Evolutionary conservation across 2,888 invertebrate genomes (phyloP).

Genomic region (Phyllotreta cruciferae): DNA sequence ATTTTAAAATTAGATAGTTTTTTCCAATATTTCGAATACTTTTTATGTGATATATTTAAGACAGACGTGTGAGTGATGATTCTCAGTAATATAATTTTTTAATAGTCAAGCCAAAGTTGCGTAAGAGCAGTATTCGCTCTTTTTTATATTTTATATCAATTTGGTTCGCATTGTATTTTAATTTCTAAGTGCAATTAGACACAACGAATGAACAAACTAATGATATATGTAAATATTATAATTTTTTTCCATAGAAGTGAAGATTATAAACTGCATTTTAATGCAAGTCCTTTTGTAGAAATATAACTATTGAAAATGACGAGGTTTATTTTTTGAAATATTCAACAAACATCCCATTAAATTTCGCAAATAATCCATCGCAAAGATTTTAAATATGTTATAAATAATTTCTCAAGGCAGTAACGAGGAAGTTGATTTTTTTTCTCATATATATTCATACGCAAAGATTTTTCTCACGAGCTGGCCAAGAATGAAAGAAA

Average conservation of each 20-base stretch:
- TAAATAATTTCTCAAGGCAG: conserved; percentile 18
- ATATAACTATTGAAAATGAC: conserved; percentile 40
- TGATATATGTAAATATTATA: conserved; percentile 37
- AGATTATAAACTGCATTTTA: conserved; percentile 43
- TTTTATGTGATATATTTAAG: conserved; percentile 28
- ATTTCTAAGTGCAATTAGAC: conserved; percentile 27
- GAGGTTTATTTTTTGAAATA: conserved; percentile 8
- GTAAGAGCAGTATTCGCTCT: conserved; percentile 22
- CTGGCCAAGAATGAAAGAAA: conserved; percentile 41
- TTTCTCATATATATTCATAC: conserved; percentile 36
- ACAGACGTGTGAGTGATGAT: conserved; percentile 19
- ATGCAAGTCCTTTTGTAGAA: conserved; percentile 49
- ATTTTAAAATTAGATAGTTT: conserved; percentile 3
- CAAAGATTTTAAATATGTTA: conserved; percentile 3
- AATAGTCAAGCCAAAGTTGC: conserved; percentile 36
- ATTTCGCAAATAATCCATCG: neutral
- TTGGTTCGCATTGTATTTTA: conserved; percentile 31
- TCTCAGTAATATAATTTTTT: conserved; percentile 14
- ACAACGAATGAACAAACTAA: conserved; percentile 35
- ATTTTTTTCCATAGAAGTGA: conserved; percentile 42
- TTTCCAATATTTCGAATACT: conserved; percentile 23
- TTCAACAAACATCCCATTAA: conserved; percentile 2
- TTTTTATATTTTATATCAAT: conserved; percentile 22
- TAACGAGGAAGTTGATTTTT: conserved; percentile 40
- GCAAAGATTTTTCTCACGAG: conserved; percentile 45